Conservation (phyloP, 2,797 vertebrate species). For the Thamnophis elegans region DNA sequence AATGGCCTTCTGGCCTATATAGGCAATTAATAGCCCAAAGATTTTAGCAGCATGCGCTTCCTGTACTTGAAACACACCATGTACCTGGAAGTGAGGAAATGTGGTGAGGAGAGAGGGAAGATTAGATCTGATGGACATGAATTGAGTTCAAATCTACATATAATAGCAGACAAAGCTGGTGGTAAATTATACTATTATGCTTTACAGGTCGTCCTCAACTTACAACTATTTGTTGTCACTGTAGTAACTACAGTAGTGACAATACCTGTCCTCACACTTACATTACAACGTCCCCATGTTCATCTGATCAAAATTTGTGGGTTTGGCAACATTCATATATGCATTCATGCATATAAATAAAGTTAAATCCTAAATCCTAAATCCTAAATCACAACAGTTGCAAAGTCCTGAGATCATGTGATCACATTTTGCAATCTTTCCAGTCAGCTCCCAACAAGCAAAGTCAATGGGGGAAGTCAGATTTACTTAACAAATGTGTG, state of each 20-base stretch:
- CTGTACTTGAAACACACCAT: constrained; percentile 17
- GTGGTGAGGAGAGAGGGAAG: neutral
- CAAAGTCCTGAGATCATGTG: neutral
- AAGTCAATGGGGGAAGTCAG: neutral
- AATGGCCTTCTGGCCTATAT: neutral
- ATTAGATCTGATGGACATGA: neutral
- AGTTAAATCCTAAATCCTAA: too few species aligned
- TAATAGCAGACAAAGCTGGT: neutral
- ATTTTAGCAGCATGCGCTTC: neutral
- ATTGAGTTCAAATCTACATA: neutral
- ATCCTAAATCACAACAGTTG: too few species aligned
- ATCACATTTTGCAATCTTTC: neutral
- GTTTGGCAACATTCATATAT: neutral
- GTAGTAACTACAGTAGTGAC: neutral
- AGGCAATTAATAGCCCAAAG: neutral
- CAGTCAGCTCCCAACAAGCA: neutral
- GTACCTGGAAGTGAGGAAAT: constrained; percentile 3
- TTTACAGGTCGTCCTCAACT: neutral
- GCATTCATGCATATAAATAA: too few species aligned
- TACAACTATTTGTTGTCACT: neutral
- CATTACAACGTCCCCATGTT: neutral
- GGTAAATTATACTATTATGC: neutral
- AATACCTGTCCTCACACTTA: neutral
- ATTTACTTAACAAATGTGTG: neutral
- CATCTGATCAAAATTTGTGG: neutral